phyloP scores from a whole-genome alignment of 2,113 vertebrate species.

The human (Homo sapiens) region GRCh38 chrX:16120501-16121000 shows the following conservation, averaged over 20 bases:
- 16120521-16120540: slow-evolving; percentile 11
- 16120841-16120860: slow-evolving; percentile 38
- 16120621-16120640: slow-evolving; percentile 36
- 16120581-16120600: not conserved
- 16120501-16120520: not conserved
- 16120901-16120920: too few relatives aligned
- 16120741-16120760: slow-evolving; percentile 47
- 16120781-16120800: not conserved
- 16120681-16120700: slow-evolving; percentile 40
- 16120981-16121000: too few relatives aligned
- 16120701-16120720: not conserved
- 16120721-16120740: slow-evolving; percentile 20
- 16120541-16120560: slow-evolving; percentile 47
- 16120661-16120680: not conserved
- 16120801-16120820: not conserved
- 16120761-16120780: not conserved
- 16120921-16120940: too few relatives aligned
- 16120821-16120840: slow-evolving; percentile 44
- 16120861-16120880: slow-evolving; percentile 32
- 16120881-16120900: too few relatives aligned
- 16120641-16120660: not conserved
- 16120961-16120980: too few relatives aligned
- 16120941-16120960: too few relatives aligned
- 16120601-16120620: not conserved
- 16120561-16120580: not conserved